A percentile compares a stretch with the other conserved stretches of the same genome.
phyloP scores from a whole-genome alignment of 1,140 invertebrate genomes.

The Drosophila sucinea region DNA sequence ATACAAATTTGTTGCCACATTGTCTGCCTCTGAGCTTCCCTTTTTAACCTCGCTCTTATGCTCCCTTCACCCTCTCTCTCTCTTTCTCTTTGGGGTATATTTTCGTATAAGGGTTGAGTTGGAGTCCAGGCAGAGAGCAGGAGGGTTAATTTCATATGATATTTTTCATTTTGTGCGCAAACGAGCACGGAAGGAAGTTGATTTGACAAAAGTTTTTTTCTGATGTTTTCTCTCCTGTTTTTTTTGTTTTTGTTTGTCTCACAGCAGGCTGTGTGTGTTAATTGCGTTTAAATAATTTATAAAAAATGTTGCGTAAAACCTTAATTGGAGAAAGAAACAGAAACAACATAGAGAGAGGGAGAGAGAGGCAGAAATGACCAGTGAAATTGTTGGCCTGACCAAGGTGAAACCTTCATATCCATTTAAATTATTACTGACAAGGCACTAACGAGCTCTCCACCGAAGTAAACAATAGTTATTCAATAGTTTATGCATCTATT shows the following conservation, averaged over 20 bases:
- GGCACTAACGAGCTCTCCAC: neutral
- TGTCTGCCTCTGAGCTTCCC: conserved; percentile 63
- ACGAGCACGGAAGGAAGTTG: conserved; percentile 72
- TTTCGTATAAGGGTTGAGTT: conserved; percentile 47
- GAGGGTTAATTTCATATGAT: conserved; percentile 77
- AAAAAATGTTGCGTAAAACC: conserved; percentile 48
- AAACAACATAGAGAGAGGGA: neutral
- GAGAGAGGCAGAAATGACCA: neutral
- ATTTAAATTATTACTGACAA: neutral
- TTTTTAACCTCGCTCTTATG: conserved; percentile 1
- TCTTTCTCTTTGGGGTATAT: conserved; percentile 36
- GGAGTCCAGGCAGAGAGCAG: conserved; percentile 49
- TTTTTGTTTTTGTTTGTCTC: conserved; percentile 2
- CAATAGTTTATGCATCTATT: neutral
- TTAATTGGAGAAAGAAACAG: conserved; percentile 22
- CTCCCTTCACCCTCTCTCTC: conserved; percentile 13
- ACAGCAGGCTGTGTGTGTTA: conserved; percentile 31
- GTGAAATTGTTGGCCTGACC: neutral
- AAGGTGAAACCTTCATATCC: neutral
- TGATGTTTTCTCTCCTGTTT: conserved; percentile 4
- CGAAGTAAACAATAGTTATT: neutral
- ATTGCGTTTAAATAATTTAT: conserved; percentile 70
- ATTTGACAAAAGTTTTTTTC: conserved; percentile 75
- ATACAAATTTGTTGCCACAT: conserved; percentile 82
- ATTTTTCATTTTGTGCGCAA: conserved; percentile 77